These are phyloP conservation scores for Athene cunicularia DNA, from an alignment of 2,113 vertebrate genomes.

Conservation along the genomic window DNA sequence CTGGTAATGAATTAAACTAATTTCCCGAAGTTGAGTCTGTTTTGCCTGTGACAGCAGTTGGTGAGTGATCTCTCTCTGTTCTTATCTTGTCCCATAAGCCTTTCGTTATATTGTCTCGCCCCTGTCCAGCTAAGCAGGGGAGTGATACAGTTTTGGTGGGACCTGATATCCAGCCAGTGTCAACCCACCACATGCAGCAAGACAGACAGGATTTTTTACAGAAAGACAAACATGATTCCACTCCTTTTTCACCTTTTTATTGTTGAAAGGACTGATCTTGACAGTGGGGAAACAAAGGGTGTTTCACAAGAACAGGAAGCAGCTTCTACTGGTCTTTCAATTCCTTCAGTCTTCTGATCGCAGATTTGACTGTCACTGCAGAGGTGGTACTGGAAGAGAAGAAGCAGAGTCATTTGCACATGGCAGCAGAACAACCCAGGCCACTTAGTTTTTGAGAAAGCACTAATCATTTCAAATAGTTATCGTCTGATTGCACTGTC, in stretches of 20 bases:
- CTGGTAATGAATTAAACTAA: no score
- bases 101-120: no score
- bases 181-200: background rate
- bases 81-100: no score
- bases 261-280: background rate
- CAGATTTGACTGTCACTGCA: slow-evolving; percentile 97
- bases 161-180: background rate
- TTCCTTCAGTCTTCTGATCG: slow-evolving; percentile 98
- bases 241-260: slow-evolving; percentile 54
- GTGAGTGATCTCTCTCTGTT: no score
- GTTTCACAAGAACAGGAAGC: background rate
- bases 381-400: slow-evolving; percentile 90
- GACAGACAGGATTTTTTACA: background rate
- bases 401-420: slow-evolving; percentile 28
- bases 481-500: background rate
- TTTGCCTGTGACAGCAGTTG: no score
- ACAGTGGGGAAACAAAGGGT: background rate
- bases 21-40: no score
- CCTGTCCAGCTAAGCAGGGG: no score
- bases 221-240: background rate
- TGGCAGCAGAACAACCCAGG: background rate
- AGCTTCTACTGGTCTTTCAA: slow-evolving; percentile 94
- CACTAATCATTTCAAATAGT: background rate
- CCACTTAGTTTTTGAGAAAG: background rate
- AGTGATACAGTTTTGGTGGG: background rate